Evolutionary conservation across 2,888 invertebrate genomes (phyloP).

Genomic region (Aphidius colemani): DNA sequence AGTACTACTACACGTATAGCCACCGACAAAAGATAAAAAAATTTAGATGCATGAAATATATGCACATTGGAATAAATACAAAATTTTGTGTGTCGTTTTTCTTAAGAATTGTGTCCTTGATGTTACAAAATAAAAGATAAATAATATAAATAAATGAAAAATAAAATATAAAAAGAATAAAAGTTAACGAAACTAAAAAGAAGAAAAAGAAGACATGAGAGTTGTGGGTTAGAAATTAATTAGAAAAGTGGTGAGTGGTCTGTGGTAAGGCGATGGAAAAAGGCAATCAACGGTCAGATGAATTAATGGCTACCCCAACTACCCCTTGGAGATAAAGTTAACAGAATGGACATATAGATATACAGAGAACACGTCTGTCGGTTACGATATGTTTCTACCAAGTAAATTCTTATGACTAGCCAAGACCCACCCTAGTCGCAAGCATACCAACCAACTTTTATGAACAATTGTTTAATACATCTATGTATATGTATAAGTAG

Average conservation of each 20-base stretch:
- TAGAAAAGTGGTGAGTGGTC: conserved; percentile 52
- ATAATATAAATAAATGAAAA: too few species aligned
- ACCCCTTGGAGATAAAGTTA: conserved; percentile 41
- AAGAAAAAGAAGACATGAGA: too few species aligned
- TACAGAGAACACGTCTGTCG: conserved; percentile 1
- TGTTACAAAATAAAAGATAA: too few species aligned
- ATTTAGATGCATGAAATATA: neutral
- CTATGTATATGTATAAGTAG: conserved; percentile 12
- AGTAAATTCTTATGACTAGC: conserved; percentile 31
- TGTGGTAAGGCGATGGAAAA: conserved; percentile 34
- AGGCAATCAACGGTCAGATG: conserved; percentile 56
- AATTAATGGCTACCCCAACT: conserved; percentile 56
- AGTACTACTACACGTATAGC: too few species aligned
- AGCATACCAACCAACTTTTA: neutral
- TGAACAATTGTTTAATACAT: neutral
- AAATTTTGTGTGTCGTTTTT: too few species aligned
- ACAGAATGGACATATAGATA: conserved; percentile 9
- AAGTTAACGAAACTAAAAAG: too few species aligned
- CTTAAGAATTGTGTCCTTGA: too few species aligned
- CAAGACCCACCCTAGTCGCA: conserved; percentile 9
- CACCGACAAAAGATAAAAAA: neutral
- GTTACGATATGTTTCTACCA: conserved; percentile 14
- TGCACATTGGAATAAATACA: too few species aligned
- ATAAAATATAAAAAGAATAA: too few species aligned
- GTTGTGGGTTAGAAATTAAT: conserved; percentile 52